A percentile compares a stretch with the other conserved stretches of the same genome.
Conservation (phyloP, 2,888 invertebrate genomes). For the Omphaloscelis lunosa region DNA sequence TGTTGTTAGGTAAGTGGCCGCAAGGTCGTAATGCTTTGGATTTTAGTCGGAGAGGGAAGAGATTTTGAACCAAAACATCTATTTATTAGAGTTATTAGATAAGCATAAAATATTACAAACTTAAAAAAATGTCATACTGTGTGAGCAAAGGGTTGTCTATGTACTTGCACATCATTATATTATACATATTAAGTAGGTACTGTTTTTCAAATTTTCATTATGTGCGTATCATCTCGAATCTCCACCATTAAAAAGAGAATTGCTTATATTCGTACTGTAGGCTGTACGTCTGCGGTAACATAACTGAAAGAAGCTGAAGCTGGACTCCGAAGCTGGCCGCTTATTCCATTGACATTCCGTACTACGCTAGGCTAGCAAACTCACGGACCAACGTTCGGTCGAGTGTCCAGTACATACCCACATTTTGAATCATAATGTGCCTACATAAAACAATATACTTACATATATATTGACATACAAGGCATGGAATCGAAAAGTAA, state of each 20-base stretch:
- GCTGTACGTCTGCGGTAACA: not conserved
- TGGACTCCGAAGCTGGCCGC: not conserved
- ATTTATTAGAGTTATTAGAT: not conserved
- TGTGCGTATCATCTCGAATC: not conserved
- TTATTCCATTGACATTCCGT: not conserved
- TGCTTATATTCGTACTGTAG: too few species aligned
- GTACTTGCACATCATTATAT: not conserved
- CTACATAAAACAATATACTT: not conserved
- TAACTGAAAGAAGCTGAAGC: too few species aligned
- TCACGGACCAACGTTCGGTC: not conserved
- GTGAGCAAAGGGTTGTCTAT: not conserved
- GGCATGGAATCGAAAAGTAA: constrained; percentile 44
- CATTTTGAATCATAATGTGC: not conserved
- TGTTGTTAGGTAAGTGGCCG: constrained; percentile 25
- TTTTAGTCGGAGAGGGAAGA: not conserved
- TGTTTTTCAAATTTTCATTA: not conserved
- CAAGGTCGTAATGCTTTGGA: not conserved
- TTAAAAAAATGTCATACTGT: not conserved
- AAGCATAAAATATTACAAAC: too few species aligned
- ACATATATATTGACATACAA: constrained; percentile 2
- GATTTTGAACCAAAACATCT: not conserved
- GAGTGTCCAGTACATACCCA: not conserved
- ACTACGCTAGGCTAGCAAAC: not conserved
- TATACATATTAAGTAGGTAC: not conserved
- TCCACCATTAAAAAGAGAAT: not conserved